phyloP scores from a whole-genome alignment of 2,113 vertebrate species.

The Coptodon bakossiorum region DNA sequence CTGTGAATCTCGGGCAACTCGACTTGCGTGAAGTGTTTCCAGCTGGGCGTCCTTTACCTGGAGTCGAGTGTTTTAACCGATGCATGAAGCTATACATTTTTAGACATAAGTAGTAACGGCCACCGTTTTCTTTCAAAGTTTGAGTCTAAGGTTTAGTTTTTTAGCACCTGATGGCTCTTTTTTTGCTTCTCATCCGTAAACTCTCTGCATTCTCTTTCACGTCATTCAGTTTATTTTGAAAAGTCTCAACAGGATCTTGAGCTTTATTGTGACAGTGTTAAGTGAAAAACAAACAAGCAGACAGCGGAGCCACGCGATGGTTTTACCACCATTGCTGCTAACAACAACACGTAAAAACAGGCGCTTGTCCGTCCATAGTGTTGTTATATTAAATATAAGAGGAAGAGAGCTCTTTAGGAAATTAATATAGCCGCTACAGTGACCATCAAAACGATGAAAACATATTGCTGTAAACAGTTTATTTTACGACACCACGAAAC shows the following conservation, averaged over 20 bases:
- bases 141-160: neutral
- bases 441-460: neutral
- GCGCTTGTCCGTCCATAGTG: neutral
- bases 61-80: neutral
- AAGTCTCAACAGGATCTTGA: neutral
- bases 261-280: neutral
- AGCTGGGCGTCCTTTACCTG: neutral
- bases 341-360: neutral
- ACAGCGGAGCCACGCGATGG: neutral
- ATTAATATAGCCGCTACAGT: neutral
- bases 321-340: neutral
- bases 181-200: neutral
- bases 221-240: neutral
- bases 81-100: neutral
- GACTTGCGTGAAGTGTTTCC: neutral
- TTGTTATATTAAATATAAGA: neutral
- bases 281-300: neutral
- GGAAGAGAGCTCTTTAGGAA: neutral
- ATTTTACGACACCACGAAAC: neutral
- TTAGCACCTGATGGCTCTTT: neutral
- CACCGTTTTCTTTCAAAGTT: neutral
- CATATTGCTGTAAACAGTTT: neutral
- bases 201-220: neutral
- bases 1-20: neutral
- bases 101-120: neutral